Conservation (phyloP, 2,888 invertebrate genomes). For the Drosophila cognata region DNA sequence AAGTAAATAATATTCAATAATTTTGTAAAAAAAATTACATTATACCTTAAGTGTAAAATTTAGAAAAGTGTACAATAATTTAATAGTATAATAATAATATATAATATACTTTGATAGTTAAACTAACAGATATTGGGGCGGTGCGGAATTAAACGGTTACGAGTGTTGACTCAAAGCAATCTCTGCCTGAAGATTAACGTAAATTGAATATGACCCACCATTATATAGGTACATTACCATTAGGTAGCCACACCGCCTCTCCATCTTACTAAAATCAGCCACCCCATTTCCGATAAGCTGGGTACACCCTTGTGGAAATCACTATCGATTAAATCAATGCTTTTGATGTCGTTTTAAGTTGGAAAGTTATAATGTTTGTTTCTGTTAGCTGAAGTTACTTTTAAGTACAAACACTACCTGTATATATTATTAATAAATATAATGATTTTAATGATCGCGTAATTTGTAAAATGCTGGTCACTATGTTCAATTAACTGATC, state of each 20-base stretch:
- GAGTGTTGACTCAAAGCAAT: not conserved
- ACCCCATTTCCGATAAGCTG: not conserved
- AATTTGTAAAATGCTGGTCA: not conserved
- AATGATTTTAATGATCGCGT: not conserved
- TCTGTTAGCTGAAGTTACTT: not conserved
- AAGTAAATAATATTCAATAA: not conserved
- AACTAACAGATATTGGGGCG: not conserved
- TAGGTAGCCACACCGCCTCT: not conserved
- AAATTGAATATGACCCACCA: not conserved
- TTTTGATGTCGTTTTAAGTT: not conserved
- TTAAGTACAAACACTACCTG: not conserved
- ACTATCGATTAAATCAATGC: not conserved
- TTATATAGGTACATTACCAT: not conserved
- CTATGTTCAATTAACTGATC: not conserved
- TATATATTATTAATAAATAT: not conserved
- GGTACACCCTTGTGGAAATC: not conserved
- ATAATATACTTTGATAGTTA: not conserved
- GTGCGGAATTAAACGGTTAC: not conserved
- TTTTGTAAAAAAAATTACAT: not conserved
- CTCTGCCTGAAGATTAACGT: slow-evolving; percentile 3
- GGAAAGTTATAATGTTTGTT: not conserved
- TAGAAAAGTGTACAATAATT: not conserved
- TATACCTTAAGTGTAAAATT: not conserved
- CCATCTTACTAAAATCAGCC: not conserved
- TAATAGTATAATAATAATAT: not conserved